Base-by-base conservation (phyloP, 2,113 vertebrate genomes). In the Chaenogobius annularis region DNA sequence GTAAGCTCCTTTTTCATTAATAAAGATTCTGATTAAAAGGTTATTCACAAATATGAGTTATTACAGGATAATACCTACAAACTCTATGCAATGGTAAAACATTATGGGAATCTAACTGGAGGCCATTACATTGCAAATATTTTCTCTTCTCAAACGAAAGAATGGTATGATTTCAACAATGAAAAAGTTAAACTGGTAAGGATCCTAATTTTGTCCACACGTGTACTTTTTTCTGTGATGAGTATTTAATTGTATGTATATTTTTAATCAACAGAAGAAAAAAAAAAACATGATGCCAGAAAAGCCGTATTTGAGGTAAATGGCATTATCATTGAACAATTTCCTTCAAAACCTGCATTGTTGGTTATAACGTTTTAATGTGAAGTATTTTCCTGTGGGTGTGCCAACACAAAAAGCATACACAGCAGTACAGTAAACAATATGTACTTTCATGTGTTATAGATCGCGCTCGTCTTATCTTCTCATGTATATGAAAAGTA, bases 401-500 rank as follows among this genome's bases (percentile, higher is more conserved):
- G 37, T 40, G 37, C 37, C 37, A 40, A 7, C 37, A 2, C 5
- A 19, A 52, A 52, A 19, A n/a, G 22, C 10, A 11, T 4, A 58
- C 22, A 26, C 12, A 14, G 56, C 12, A 23, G 37, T 59, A 15
- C 22, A 12, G 37, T 10, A 62, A 62, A 35, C 59, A 58, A 26
- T 26, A 26, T 19, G 31, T 10, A 7, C 1, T 43, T n/a, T 62
- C 9, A 11, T 63, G 9, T 40, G 35, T 63, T n/a, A n/a, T 35
- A 63, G 61, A 19, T 63, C 61, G 1, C 35, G 19, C 3, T 40
- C 61, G 10, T 17, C 31, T 40, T 63, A 63, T 63, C 61, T 63
- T 43, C 61, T 63, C 35, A 63, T 63, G 61, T 63, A 63, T 31
- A 63, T 40, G 61, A 63, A 63, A 63, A 63, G 61, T 63, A 63